phyloP scores from a whole-genome alignment of 2,797 vertebrate species.

The Lindbergichthys nudifrons region DNA sequence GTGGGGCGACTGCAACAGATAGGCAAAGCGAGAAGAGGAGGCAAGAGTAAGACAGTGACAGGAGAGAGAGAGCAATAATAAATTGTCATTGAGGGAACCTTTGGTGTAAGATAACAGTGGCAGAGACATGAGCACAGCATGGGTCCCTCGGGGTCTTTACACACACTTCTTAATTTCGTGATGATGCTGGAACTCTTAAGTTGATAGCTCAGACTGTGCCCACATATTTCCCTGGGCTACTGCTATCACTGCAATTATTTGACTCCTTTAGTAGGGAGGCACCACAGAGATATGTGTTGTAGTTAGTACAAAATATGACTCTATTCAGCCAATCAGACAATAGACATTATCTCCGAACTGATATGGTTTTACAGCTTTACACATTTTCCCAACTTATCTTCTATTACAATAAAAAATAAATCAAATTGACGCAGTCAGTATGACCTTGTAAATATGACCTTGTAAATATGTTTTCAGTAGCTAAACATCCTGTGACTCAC shows the following conservation, averaged over 20 bases:
- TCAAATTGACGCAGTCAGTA: neutral
- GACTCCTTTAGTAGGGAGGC: conserved; percentile 20
- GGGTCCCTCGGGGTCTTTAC: conserved; percentile 54
- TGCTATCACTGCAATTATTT: conserved; percentile 32
- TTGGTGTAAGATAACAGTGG: conserved; percentile 79
- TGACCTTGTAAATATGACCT: neutral
- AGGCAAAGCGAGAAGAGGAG: conserved; percentile 45
- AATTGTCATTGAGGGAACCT: conserved; percentile 82
- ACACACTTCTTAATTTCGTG: conserved; percentile 61
- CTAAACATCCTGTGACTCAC: neutral
- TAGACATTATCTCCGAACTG: too few relatives aligned
- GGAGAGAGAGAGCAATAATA: conserved; percentile 66
- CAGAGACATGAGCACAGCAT: conserved; percentile 63
- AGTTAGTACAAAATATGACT: too few relatives aligned
- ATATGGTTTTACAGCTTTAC: neutral
- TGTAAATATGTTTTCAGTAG: neutral
- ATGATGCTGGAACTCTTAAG: conserved; percentile 53
- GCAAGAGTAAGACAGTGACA: conserved; percentile 38
- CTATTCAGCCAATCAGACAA: too few relatives aligned
- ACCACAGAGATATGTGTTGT: conserved; percentile 8
- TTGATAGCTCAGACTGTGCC: conserved; percentile 46
- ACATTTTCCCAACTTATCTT: neutral
- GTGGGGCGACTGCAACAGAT: conserved; percentile 72
- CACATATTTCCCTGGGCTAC: conserved; percentile 44
- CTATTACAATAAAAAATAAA: neutral